Base-by-base conservation (phyloP, 37 sponge, comb jelly and placozoan genomes). In the Spongilla lacustris region DNA sequence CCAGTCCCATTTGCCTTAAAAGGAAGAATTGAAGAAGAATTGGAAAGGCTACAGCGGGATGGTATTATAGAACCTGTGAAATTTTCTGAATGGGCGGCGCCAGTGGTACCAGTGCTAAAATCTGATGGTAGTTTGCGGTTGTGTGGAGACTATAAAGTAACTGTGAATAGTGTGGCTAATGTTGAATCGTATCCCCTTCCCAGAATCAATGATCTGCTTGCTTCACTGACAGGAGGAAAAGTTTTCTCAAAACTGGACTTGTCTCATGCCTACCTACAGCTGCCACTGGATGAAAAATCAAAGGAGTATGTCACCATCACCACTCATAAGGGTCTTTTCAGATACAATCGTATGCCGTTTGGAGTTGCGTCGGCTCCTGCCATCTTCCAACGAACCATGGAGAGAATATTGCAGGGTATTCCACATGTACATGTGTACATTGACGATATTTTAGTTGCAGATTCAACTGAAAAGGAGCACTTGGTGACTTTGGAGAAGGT, bases 111-210 rank as follows among this genome's bases (percentile, higher is more conserved):
- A 17, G 85, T 84, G 12, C 23, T 17, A 12, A 74, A 84, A 66
- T 12, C 35, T 1, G 78, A 85, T 78, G 84, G 80, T 13, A 19
- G 73, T 24, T 17, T 89, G 8, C 69, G 85, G 19, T 77, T 89
- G 25, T 89, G 84, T 76, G 84, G 89, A 50, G 89, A 89, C 67
- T 86, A 78, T 36, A 84, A 89, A 31, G 74, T 87, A 25, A 83
- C 88, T 25, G 77, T 87, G 25, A 87, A 82, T 71, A 70, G 26
- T 13, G 82, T 70, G 11, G 30, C 36, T 30, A n/a, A 67, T 21
- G 48, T 66, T 32, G 82, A 86, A 11, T 8, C 31, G 35, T 76
- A 76, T 22, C 76, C 85, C 12, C 19, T 84, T 17, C 83, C 83
- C 36, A 27, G 73, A 11, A 26, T 71, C 17, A 72, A 82, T 11